phyloP scores from a whole-genome alignment of 2,888 invertebrate species.

The Sarcophaga variegata region DNA sequence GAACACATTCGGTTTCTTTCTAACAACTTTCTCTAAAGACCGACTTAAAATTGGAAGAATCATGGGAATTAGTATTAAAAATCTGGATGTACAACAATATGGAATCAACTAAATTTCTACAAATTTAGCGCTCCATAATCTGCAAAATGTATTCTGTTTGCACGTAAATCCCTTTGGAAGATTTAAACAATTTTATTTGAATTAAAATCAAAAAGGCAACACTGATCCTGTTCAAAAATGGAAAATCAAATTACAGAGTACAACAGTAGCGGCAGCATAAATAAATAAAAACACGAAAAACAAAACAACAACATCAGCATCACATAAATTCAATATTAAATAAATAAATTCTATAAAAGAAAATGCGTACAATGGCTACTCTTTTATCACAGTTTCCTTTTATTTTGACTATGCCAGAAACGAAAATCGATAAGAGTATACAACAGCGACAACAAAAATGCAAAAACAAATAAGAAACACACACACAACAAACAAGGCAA shows the following conservation, averaged over 20 bases:
- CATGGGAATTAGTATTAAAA: no score
- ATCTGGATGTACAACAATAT: no score
- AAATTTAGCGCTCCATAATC: no score
- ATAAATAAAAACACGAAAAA: not conserved
- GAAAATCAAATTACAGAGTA: not conserved
- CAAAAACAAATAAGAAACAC: not conserved
- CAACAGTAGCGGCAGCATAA: not conserved
- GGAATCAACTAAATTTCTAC: no score
- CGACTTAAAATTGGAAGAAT: no score
- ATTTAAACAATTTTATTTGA: no score
- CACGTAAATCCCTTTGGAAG: no score
- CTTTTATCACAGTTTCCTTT: not conserved
- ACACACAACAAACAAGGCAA: not conserved
- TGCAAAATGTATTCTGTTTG: not conserved
- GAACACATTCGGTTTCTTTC: no score
- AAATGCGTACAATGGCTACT: constrained; percentile 28
- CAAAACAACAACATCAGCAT: not conserved
- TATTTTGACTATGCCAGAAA: not conserved
- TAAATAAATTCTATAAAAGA: not conserved
- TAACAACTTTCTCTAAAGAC: no score
- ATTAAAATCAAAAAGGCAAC: not conserved
- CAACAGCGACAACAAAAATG: constrained; percentile 20
- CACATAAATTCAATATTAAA: constrained; percentile 16
- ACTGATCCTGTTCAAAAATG: not conserved
- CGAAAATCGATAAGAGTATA: constrained; percentile 43